Percentiles rank a stretch among this genome's conserved stretches.
These are phyloP conservation scores for Sycobia sp. DNA, from an alignment of 1,140 invertebrate genomes.

Conservation along the genomic window DNA sequence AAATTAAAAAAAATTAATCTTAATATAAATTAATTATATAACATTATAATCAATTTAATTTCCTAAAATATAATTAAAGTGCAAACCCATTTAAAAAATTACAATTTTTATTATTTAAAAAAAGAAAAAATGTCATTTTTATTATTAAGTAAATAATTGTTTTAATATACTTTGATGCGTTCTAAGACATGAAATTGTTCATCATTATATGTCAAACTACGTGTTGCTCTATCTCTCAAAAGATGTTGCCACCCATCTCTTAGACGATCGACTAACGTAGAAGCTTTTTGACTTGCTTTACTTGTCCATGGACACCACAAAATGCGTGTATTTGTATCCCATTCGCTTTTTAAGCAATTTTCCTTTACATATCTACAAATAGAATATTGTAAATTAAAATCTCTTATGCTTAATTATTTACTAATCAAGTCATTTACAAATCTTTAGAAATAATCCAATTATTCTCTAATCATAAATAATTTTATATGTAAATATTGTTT, in stretches of 20 bases:
- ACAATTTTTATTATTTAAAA: conserved; percentile 7
- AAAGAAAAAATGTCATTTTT: too few relatives aligned
- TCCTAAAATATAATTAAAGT: too few relatives aligned
- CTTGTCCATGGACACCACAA: conserved; percentile 71
- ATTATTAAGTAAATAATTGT: not conserved
- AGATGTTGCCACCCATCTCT: conserved; percentile 92
- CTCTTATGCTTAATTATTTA: too few relatives aligned
- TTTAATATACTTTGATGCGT: conserved; percentile 67
- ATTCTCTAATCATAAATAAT: not conserved
- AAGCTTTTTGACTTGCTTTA: conserved; percentile 72
- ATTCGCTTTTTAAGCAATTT: conserved; percentile 70
- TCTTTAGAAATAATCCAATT: conserved; percentile 19
- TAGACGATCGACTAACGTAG: conserved; percentile 77
- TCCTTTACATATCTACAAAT: conserved; percentile 57
- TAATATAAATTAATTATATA: too few relatives aligned
- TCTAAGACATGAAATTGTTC: conserved; percentile 93
- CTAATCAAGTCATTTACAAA: too few relatives aligned
- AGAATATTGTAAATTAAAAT: too few relatives aligned
- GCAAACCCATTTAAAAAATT: too few relatives aligned
- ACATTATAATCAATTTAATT: too few relatives aligned
- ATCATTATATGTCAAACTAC: conserved; percentile 86
- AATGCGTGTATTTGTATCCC: conserved; percentile 71
- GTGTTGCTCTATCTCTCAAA: conserved; percentile 81
- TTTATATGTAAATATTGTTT: not conserved
- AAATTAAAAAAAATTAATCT: too few relatives aligned